Evolutionary conservation across 2,888 invertebrate species (phyloP), one percentile per base, ranked within the genome.

Genomic region (Criorhina ranunculi): DNA sequence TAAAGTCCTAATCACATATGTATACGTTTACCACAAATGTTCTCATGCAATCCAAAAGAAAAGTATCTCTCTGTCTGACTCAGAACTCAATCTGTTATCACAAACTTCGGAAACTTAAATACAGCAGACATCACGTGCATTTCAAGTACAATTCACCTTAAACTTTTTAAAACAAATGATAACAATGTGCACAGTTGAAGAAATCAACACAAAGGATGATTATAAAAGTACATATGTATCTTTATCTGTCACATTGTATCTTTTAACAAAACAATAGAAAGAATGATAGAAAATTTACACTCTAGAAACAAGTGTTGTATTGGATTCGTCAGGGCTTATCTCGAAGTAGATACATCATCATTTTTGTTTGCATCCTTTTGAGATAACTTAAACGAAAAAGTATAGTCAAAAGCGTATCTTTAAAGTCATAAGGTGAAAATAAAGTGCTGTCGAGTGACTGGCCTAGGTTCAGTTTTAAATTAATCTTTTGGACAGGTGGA

Each of bases 101-200:
- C 6, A 49, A 49, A 35, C 60, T 31, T 42, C 44, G 5, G 42
- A 31, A 57, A 59, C 42, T 59, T 33, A 5, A 9, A 12, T 15
- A 17, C 15, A 37, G 9, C 31, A 51, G 29, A 17, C 33, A 17
- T 62, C 62, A 64, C 73, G 73, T 73, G 73, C 12, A 33, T 17
- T 24, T 31, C 44, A 53, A 73, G 62, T 33, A 62, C 62, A 35
- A n/a, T 31, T 62, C 62, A 64, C 73, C 62, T 73, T 62, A 62
- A 73, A 55, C 49, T 24, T 35, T 53, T n/a, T 57, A 0, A 53
- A 31, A 24, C 24, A n/a, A 31, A 31, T 33, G 60, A 73, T 62
- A 55, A 44, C n/a, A 51, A 19, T 24, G 55, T 55, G 19, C 19
- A 24, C 9, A 44, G 73, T 73, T 73, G 42, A 64, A 35, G 53